These are phyloP conservation scores for Cenopis cana DNA, from an alignment of 2,888 invertebrate genomes.

Conservation along the genomic window DNA sequence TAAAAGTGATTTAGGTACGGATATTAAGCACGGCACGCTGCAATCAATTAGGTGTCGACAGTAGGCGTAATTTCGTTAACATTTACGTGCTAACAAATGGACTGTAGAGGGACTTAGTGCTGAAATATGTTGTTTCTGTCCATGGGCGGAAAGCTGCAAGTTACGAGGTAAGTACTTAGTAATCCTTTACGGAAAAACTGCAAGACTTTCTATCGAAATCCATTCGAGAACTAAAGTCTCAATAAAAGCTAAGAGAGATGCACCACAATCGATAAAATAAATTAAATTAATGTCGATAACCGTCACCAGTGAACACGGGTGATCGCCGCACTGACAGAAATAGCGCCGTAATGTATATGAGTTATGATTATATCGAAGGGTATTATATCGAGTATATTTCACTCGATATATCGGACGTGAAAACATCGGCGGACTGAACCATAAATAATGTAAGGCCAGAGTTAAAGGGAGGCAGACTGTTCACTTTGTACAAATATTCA, in stretches of 20 bases:
- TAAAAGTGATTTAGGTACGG: conserved; percentile 37
- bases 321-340: conserved; percentile 51
- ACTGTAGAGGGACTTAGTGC: conserved; percentile 52
- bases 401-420: conserved; percentile 52
- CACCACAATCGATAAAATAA: conserved; percentile 37
- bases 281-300: conserved; percentile 41
- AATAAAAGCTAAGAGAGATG: conserved; percentile 23
- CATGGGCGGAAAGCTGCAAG: conserved; percentile 7
- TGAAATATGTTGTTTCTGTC: conserved; percentile 18
- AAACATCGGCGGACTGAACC: conserved; percentile 56
- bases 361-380: conserved; percentile 39
- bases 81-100: conserved; percentile 47
- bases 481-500: conserved; percentile 6
- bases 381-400: conserved; percentile 43
- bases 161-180: not conserved
- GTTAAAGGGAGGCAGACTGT: conserved; percentile 13
- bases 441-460: conserved; percentile 54
- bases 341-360: conserved; percentile 48
- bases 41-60: conserved; percentile 51
- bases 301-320: conserved; percentile 27
- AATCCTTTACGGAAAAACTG: not conserved
- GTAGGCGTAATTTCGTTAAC: conserved; percentile 50
- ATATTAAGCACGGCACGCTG: conserved; percentile 21
- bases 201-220: not conserved
- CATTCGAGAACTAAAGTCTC: not conserved